A percentile compares a stretch with the other conserved stretches of the same genome.
Conservation (phyloP, 1,140 invertebrate species). For the Chironomus tepperi region DNA sequence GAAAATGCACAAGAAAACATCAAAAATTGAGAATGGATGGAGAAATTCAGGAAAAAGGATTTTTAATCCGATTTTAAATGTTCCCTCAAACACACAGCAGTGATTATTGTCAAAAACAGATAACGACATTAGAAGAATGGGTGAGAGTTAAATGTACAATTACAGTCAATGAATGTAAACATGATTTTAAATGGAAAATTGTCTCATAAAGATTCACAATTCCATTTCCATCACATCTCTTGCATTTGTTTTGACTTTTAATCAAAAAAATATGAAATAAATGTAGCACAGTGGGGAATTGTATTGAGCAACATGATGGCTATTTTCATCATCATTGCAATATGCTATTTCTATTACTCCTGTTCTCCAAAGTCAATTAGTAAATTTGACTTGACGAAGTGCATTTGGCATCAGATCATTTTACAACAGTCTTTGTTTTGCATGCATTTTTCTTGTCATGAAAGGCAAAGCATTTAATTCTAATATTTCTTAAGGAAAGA, state of each 20-base stretch:
- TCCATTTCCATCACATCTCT: neutral
- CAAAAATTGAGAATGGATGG: neutral
- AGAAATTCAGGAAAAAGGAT: neutral
- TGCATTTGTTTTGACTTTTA: slow-evolving; percentile 9
- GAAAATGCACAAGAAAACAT: neutral
- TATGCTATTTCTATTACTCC: neutral
- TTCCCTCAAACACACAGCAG: neutral
- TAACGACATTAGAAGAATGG: neutral
- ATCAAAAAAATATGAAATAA: neutral
- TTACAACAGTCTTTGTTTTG: neutral
- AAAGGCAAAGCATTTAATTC: too few relatives aligned
- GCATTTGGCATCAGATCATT: slow-evolving; percentile 1
- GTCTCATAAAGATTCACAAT: slow-evolving; percentile 1
- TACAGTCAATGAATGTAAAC: too few relatives aligned
- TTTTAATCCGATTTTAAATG: neutral
- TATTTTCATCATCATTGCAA: neutral
- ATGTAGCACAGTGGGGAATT: slow-evolving; percentile 9
- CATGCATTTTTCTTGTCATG: neutral
- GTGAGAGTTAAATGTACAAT: neutral
- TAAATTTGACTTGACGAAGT: neutral
- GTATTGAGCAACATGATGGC: neutral
- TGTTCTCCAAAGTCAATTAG: neutral
- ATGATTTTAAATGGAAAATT: neutral
- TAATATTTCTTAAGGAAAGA: too few relatives aligned
- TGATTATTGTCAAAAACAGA: slow-evolving; percentile 13